Conservation (phyloP, 2,797 vertebrate species). For the Enoplosus armatus region DNA sequence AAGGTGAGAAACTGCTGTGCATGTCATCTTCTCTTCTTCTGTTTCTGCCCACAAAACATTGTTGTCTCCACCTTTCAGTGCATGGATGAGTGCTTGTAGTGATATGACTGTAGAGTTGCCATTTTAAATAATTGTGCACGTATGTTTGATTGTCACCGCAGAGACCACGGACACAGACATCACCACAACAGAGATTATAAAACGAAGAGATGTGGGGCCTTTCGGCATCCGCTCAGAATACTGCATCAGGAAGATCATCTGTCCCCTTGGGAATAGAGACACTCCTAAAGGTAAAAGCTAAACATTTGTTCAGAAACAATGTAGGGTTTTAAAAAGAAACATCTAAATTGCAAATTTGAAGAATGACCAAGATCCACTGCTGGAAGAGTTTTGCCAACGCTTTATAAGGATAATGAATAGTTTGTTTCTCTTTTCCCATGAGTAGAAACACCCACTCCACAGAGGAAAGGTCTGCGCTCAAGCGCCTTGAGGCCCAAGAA, state of each 20-base stretch:
- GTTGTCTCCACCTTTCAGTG: not conserved
- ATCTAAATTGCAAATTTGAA: not conserved
- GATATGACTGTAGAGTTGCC: not conserved
- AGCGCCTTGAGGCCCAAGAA: constrained; percentile 97
- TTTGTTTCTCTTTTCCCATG: constrained; percentile 1
- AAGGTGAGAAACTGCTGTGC: constrained; percentile 84
- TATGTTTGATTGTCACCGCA: constrained; percentile 58
- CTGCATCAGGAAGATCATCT: constrained; percentile 98
- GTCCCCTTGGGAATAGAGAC: constrained; percentile 94
- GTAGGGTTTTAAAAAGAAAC: too few species aligned
- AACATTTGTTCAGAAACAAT: not conserved
- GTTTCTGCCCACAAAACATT: not conserved
- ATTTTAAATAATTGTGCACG: not conserved
- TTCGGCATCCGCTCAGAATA: constrained; percentile 97
- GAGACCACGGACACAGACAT: constrained; percentile 98
- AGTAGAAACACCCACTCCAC: constrained; percentile 96
- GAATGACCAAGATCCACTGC: not conserved
- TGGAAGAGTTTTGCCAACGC: not conserved
- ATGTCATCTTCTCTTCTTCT: not conserved
- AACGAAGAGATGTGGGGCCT: constrained; percentile 93
- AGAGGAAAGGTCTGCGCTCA: constrained; percentile 97
- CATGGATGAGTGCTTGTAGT: not conserved
- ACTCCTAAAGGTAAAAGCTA: constrained; percentile 91
- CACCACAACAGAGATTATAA: constrained; percentile 98
- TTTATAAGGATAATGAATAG: not conserved